Evolutionary conservation across 1,140 invertebrate species (phyloP).

Genomic region (Planococcus citri): DNA sequence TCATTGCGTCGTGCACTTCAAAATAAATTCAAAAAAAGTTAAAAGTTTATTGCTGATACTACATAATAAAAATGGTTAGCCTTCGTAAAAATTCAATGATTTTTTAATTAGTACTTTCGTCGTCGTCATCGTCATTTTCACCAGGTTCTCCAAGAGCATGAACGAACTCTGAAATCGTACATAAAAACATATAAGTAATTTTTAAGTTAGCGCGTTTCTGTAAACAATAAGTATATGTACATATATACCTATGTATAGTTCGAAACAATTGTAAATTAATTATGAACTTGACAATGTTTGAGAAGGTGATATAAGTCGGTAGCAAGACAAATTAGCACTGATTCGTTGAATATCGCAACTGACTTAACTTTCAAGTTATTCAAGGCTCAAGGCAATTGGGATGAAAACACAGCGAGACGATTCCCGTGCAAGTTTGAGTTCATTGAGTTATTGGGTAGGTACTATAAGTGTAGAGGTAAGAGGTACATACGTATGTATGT

Average conservation of each 20-base stretch:
- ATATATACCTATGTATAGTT: no score
- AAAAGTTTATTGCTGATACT: background rate
- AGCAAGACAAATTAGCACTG: background rate
- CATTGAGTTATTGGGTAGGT: no score
- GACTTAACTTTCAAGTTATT: background rate
- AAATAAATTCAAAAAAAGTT: background rate
- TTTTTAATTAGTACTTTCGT: slow-evolving; percentile 44
- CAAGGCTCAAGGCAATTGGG: background rate
- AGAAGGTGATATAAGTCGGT: background rate
- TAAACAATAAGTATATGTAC: no score
- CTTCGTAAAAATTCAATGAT: background rate
- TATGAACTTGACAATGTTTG: background rate
- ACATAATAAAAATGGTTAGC: background rate
- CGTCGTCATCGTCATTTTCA: slow-evolving; percentile 58
- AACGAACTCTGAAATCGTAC: slow-evolving; percentile 57
- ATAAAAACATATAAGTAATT: slow-evolving; percentile 1
- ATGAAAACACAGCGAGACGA: background rate
- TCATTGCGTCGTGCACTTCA: no score
- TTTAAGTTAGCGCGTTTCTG: background rate
- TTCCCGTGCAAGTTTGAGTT: no score
- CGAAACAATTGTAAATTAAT: background rate
- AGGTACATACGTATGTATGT: no score
- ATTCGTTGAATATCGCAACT: slow-evolving; percentile 13
- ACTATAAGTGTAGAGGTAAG: no score
- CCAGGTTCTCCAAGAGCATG: slow-evolving; percentile 68